Evolutionary conservation across 2,113 vertebrate genomes (phyloP), one percentile per base, ranked within the genome.

Genomic region (Sylvilagus bachmani): DNA sequence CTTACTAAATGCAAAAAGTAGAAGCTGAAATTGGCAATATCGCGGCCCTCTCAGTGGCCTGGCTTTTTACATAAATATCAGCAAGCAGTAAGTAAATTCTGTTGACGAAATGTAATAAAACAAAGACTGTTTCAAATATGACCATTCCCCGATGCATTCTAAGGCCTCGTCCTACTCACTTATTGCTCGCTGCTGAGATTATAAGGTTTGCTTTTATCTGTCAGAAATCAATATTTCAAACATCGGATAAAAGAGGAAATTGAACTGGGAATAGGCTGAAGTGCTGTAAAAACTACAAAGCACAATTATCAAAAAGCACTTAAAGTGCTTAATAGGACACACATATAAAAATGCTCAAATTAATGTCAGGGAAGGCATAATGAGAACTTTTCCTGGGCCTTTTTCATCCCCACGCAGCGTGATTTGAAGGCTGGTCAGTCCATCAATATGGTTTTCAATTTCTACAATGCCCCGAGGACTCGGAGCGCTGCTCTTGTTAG

Each of bases 291-390:
- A 98, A 99, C 99, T 99, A 99, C 99, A 99, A 99, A 99, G 99
- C 99, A 99, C 99, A 99, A 99, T 99, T 99, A 99, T 99, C 99
- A 99, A 99, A 99, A 99, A 99, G 99, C 99, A 99, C 99, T 99
- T 99, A 99, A 99, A 99, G 99, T 98, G 98, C 99, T 99, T 99
- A 99, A 99, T 99, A 99, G 99, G 99, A 99, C 99, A 99, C 99
- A 99, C 99, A 99, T 99, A 99, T 99, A 99, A 99, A 99, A 99
- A 99, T 99, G 98, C 99, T 99, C 98, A 99, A 99, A 99, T 99
- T 99, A 99, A 99, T 99, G 99, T 99, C 98, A 99, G 98, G 96
- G 98, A 58, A 98, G 98, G 98, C 98, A 98, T 99, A 99, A 99
- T 99, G 99, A 99, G 99, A 98, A 98, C 98, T 98, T 98, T 98